phyloP scores from a whole-genome alignment of 2,113 vertebrate species.

The Lepidothrix coronata region DNA sequence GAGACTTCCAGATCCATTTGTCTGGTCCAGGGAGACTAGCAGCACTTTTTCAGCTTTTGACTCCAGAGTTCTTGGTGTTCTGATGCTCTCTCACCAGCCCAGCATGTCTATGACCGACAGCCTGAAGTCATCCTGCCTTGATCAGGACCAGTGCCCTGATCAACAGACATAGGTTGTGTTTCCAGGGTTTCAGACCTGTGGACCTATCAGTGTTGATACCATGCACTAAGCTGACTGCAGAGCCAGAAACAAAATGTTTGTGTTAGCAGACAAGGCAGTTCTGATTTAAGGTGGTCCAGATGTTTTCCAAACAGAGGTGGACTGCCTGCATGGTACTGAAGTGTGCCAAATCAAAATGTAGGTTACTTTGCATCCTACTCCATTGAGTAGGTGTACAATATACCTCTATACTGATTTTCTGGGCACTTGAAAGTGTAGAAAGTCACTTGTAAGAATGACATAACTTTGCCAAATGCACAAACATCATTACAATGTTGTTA shows the following conservation, averaged over 20 bases:
- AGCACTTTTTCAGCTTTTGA: fast-evolving
- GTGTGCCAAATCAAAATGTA: not conserved
- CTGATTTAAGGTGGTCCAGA: not conserved
- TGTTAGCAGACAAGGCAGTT: not conserved
- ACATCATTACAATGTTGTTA: not conserved
- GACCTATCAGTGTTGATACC: no score
- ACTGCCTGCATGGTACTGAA: fast-evolving
- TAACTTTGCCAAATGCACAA: not conserved
- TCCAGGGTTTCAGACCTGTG: not conserved
- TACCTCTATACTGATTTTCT: not conserved
- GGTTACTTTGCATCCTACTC: not conserved
- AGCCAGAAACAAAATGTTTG: not conserved
- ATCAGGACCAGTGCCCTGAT: not conserved
- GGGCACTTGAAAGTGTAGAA: not conserved
- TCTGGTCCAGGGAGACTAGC: not conserved
- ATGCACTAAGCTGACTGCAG: not conserved
- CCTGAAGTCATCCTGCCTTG: not conserved
- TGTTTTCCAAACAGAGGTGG: not conserved
- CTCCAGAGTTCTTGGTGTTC: not conserved
- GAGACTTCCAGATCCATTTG: not conserved
- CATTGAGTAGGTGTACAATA: not conserved
- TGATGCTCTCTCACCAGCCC: not conserved
- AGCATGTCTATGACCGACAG: not conserved
- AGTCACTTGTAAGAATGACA: not conserved
- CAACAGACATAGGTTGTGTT: not conserved